Base-by-base conservation (phyloP, 2,113 vertebrate species). In the Rafetus swinhoei region DNA sequence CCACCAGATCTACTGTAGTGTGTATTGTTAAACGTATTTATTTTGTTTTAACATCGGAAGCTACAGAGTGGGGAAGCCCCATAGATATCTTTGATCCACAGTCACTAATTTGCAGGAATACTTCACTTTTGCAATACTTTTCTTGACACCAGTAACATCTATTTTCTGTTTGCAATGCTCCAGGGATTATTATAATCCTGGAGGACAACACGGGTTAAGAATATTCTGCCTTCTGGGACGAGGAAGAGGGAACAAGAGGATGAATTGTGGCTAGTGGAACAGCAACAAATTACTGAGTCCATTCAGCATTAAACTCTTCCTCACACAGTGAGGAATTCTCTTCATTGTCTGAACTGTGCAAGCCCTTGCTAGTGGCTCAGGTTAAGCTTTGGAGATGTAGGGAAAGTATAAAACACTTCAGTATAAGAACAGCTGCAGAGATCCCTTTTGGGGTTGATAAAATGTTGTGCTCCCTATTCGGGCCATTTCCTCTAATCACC, bases 1-100 rank as follows among this genome's bases (percentile, higher is more conserved):
- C 96, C 97, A 93, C 96, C 92, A 95, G 94, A 96, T 97, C 97
- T 97, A 97, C 96, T 97, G 97, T 95, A 97, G 97, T 95, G 97
- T 97, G 97, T 95, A 97, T 50, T 96, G 96, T 95, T 74, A 2
- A 92, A 96, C 94, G 96, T 95, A 95, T 90, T 97, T 95, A 96
- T 79, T 96, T 96, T 82, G 88, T 93, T 95, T 96, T 92, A 97
- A 97, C 93, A 95, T 85, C 96, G 96, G 96, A 97, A 97, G 96
- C 95, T 95, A 97, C 86, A 84, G 95, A 96, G 93, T 88, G 94
- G 97, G 97, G 85, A 97, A 97, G 96, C 97, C 96, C 96, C 97
- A 90, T 92, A 90, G 92, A 95, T 81, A 91, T 94, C 91, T 95
- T 97, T 86, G 62, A 85, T 53, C 85, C 85, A 94, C 90, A 97